Percentiles rank a stretch among this genome's conserved stretches.
Conservation (phyloP, 2,113 vertebrate species). For the Bothrops jararaca region DNA sequence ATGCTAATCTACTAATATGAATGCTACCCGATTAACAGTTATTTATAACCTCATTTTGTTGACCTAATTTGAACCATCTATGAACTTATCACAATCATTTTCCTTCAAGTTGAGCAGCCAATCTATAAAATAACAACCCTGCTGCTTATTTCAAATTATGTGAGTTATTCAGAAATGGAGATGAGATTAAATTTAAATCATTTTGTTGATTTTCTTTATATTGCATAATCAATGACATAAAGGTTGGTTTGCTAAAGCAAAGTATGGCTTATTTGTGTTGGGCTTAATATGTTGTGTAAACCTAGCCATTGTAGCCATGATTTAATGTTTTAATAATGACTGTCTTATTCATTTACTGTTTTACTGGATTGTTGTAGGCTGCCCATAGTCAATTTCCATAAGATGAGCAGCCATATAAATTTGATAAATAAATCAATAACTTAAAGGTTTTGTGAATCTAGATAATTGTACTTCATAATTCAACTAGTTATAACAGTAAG, state of each 20-base stretch:
- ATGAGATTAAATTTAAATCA: background rate
- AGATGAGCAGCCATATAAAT: background rate
- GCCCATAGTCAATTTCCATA: background rate
- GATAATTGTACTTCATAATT: background rate
- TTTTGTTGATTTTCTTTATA: background rate
- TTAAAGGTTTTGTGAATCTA: background rate
- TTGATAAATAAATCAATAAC: too few relatives aligned
- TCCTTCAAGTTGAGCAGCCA: background rate
- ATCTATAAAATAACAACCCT: background rate
- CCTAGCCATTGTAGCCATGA: background rate
- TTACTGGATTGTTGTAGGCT: background rate
- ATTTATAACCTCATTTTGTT: background rate
- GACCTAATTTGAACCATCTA: background rate
- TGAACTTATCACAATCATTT: background rate
- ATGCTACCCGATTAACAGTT: background rate
- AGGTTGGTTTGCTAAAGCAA: background rate
- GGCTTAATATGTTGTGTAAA: background rate
- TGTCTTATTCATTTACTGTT: background rate
- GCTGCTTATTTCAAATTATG: background rate
- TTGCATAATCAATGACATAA: background rate
- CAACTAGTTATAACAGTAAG: background rate
- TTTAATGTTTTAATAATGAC: background rate
- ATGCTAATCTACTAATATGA: background rate
- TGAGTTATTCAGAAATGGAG: background rate
- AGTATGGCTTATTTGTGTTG: background rate